Evolutionary conservation across 2,797 vertebrate genomes (phyloP), one percentile per base, ranked within the genome.

Genomic region (Heteromormyrus szaboi): DNA sequence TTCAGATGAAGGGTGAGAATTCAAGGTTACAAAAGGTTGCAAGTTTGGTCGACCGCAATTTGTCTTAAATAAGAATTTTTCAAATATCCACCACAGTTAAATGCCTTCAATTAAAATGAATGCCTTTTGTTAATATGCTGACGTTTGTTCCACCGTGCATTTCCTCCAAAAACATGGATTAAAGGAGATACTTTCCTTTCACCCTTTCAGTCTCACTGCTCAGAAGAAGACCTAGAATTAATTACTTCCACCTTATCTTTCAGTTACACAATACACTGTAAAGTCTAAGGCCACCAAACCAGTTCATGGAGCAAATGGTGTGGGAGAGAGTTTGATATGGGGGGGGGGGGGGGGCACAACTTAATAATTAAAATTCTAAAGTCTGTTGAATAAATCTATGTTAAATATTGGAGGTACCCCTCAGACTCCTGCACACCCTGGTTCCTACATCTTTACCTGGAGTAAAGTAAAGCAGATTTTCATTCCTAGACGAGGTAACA

Each of bases 161-260:
- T 86, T 86, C 85, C 53, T 86, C 14, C 85, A 29, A 86, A 56
- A 22, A 56, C 29, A 41, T 3, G 44, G 7, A 56, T 86, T 54
- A 59, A 50, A 56, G 53, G 14, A 51, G 53, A 86, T 54, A n/a
- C 6, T 37, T 19, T 56, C 14, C 50, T 54, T 56, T 37, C 29
- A 54, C 50, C 17, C 22, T 8, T 41, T 25, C 22, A 41, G 46
- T 48, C 48, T 53, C 25, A 17, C 7, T 22, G 17, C 48, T 51
- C 84, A 86, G 25, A 59, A 50, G 33, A 25, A 86, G 7, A 33
- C 25, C 51, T 19, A 56, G 25, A 86, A 86, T 86, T 53, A 86
- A 86, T 86, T 86, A 56, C 51, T 86, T 86, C 19, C 25, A 14
- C 29, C 85, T 86, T 56, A 54, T 86, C 85, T 37, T 14, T 53